Base-by-base conservation (phyloP, 1,140 invertebrate species). In the Polypedilum vanderplanki region DNA sequence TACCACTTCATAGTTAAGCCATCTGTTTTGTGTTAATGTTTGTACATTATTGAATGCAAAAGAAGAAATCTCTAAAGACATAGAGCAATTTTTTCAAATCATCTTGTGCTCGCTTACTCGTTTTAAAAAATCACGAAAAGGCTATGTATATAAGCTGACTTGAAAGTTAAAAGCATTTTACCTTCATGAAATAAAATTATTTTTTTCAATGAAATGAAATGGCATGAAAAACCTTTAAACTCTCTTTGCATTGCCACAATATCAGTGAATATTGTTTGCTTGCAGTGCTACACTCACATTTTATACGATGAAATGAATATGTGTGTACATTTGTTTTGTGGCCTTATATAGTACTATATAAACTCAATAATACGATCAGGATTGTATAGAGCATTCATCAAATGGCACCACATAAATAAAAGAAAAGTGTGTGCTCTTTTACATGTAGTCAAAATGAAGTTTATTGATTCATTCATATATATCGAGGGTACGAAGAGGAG, bases 341-440 rank as follows among this genome's bases (percentile, higher is more conserved):
- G 12, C 46, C 46, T 57, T 57, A 57, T 57, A 57, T 57, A n/a
- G 46, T 10, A 46, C 41, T 46, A 41, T 46, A 46, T 46, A 10
- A 3, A 15, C 12, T 12, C 41, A 12, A n/a, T n/a, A 57, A 57
- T 12, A 57, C n/a, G 46, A 57, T 57, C 46, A 57, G 46, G 46
- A 57, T 57, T 57, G 46, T 57, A 12, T 57, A 15, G 46, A 57
- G 12, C 46, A 57, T 57, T 57, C 46, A 57, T 57, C 46, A 57
- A 57, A 57, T 57, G 46, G 46, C 46, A 57, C 46, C 12, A 57
- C 46, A 57, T 46, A 46, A 46, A 46, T 46, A 46, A 33, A 33
- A 33, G 24, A 33, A 46, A 15, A 57, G n/a, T 57, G 46, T 57
- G n/a, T 57, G 46, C 4, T 2, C 46, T 57, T 15, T n/a, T n/a